Base-by-base conservation (phyloP, 1,140 invertebrate genomes). In the Laupala kohalensis region DNA sequence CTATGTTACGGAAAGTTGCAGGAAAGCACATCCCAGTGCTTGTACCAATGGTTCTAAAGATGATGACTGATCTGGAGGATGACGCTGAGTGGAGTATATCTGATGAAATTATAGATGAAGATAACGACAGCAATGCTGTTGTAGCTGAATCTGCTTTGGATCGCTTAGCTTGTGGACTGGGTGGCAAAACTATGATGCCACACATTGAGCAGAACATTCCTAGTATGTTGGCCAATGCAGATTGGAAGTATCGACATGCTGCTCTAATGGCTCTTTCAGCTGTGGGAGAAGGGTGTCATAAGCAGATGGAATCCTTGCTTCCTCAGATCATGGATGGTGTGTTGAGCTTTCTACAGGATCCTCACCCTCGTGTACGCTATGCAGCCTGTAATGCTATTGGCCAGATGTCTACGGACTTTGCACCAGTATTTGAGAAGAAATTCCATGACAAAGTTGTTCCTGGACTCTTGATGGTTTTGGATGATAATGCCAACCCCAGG, bases 301-400 rank as follows among this genome's bases (percentile, higher is more conserved):
- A 96, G 80, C 94, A 98, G 81, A 99, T 99, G 97, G 95, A 98
- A 81, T 82, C 87, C 63, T 89, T 97, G 82, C 84, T 99, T 4
- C 87, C 89, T 70, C 89, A 95, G 81, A 94, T 99, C 69, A 91
- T 99, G 79, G 88, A 92, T 71, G 93, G 90, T 29, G 90, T 99
- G 15, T 84, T 98, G 30, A 92, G 90, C 73, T 98, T 91, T 80
- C 84, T 98, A 29, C 87, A 87, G 75, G 96, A 98, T 82, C 86
- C 90, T n/a, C 94, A 97, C 84, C 94, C 94, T 15, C 84, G 95
- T 74, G 96, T 98, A 0, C 86, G 95, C 64, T 98, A 98, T 78
- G 97, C 98, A 27, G 94, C 95, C 66, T 99, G 98, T 79, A 99
- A 99, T 84, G 95, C 96, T n/a, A 87, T 99, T 62, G 98, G 98